These are phyloP conservation scores for Actinostola sp. DNA, from an alignment of 92 coral and sea anemone genomes.

Conservation along the genomic window DNA sequence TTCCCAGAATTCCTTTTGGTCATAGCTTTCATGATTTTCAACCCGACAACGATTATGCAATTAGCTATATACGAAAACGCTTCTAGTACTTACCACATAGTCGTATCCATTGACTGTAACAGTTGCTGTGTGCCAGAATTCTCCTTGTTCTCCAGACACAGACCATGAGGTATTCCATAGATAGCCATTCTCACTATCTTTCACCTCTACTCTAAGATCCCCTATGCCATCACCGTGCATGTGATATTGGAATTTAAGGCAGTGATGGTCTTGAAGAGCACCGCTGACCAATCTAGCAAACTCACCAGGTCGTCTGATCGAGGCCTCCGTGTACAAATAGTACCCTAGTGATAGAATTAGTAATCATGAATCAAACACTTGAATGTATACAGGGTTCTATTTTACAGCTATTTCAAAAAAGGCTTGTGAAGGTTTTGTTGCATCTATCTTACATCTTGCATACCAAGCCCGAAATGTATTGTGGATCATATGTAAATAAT, in stretches of 20 bases:
- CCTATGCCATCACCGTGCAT: slow-evolving; percentile 57
- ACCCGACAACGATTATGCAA: too few species aligned
- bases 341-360: too few species aligned
- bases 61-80: background rate
- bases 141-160: slow-evolving; percentile 41
- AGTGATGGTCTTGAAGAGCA: slow-evolving; percentile 17
- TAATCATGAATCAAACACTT: too few species aligned
- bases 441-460: too few species aligned
- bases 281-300: slow-evolving; percentile 41
- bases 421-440: too few species aligned
- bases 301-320: slow-evolving; percentile 26
- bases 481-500: too few species aligned
- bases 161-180: slow-evolving; percentile 46
- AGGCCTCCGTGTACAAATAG: slow-evolving; percentile 48
- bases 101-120: slow-evolving; percentile 27
- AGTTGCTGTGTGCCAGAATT: slow-evolving; percentile 12
- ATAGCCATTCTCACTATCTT: slow-evolving; percentile 15
- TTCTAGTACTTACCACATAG: slow-evolving; percentile 20
- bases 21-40: too few species aligned
- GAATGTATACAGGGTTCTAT: too few species aligned
- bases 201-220: slow-evolving; percentile 28
- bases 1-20: too few species aligned
- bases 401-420: too few species aligned
- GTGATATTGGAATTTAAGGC: slow-evolving; percentile 46
- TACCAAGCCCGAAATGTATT: too few species aligned